Evolutionary conservation across 1,140 invertebrate species (phyloP), one percentile per base, ranked within the genome.

Genomic region (Rhyacophila brunnea): DNA sequence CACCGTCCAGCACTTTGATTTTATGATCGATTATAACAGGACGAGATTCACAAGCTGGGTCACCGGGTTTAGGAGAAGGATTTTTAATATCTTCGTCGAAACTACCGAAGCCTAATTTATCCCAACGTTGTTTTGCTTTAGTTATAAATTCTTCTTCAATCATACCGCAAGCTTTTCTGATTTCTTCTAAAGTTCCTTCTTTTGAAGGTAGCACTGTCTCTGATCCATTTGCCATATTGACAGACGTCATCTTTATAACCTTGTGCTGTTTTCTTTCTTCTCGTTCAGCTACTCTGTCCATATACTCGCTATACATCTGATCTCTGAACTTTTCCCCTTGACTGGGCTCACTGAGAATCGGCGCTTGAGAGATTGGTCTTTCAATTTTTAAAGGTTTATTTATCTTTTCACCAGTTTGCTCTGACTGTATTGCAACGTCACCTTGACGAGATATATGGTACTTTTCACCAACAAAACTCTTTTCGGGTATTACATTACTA

Each of bases 231-330:
- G 23, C n/a, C n/a, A n/a, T n/a, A n/a, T n/a, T n/a, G 15, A 18
- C 14, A n/a, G 43, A 35, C 10, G 35, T 62, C 45, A 92, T 84
- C 75, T 90, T 90, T 13, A 93, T 86, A 11, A 91, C 80, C 72
- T 89, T 91, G 20, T 88, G 83, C 44, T 88, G 83, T 50, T 86
- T 88, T 20, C 90, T 80, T 67, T 91, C 84, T 62, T 88, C 84
- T n/a, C 89, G 80, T 71, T 90, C 87, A 1, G 85, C 81, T 47
- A 92, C 85, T 75, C 91, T 87, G 66, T 82, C 78, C 69, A 90
- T 83, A 72, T 91, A 93, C 71, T 93, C 91, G 58, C 88, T 81
- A 68, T 89, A 91, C 89, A 93, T 92, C 69, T 84, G 80, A 58
- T 87, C 83, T 6, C 88, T 80, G 67, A 91, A 84, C 34, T 82